Base-by-base conservation (phyloP, 2,797 vertebrate genomes). In the Carcharodon carcharias region DNA sequence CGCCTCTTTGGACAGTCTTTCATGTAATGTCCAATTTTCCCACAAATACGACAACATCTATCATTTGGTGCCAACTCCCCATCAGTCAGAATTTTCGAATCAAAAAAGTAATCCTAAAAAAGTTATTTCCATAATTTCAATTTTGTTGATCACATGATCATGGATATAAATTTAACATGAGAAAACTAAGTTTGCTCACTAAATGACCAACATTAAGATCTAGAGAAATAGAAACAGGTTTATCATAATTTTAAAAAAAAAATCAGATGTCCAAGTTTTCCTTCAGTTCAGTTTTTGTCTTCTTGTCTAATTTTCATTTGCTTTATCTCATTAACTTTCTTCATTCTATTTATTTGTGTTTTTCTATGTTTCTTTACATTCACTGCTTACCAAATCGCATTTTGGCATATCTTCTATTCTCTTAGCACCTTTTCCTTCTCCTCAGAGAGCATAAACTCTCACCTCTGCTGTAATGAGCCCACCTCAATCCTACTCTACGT, bases 1-100 rank as follows among this genome's bases (percentile, higher is more conserved):
- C 99, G 99, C 97, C 99, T 98, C 97, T 99, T 99, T 18, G 99
- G 99, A 96, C 99, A 99, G 97, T 99, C 99, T 98, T 99, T 99
- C 99, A 99, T 99, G 97, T 99, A 99, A 97, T 99, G 99, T 96
- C 99, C 99, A 96, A 99, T 99, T 98, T 99, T 99, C 96, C 99
- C 99, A 96, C 99, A 99, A 96, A 99, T 99, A 96, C 99, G 98
- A 97, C 99, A 99, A 97, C 99, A 99, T 96, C 99, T 97, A 97
- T 99, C 99, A 93, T 99, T 99, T 73, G 99, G 99, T 82, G 99
- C 99, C 97, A 99, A 96, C 97, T 99, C 99, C 35, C 99, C 99
- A 96, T 99, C 99, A 7, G 99, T 99, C 96, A 99, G 96, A 96
- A 99, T 99, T 98, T 99, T 99, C 0, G 99, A 99, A 98, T 99